A percentile compares a stretch with the other conserved stretches of the same genome.
Evolutionary conservation across 2,113 vertebrate species (phyloP).

Genomic region (Rhinogobius similis): DNA sequence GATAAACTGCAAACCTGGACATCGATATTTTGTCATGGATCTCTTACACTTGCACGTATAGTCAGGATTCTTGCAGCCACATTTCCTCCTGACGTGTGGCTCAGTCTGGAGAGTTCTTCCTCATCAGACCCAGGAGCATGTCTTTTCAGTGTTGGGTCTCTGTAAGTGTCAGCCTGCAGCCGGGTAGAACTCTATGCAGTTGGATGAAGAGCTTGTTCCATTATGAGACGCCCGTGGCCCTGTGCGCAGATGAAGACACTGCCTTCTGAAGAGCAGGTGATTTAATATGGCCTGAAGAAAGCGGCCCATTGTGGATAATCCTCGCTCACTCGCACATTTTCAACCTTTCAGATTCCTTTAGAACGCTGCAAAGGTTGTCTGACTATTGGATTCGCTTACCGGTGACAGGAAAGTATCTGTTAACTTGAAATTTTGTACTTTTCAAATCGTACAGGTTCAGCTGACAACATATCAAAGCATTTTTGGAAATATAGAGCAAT

Average conservation of each 20-base stretch:
- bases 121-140: conserved; percentile 13
- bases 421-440: not conserved
- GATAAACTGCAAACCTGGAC: no score
- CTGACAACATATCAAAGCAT: not conserved
- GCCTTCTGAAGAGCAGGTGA: conserved; percentile 52
- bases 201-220: conserved; percentile 40
- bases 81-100: not conserved
- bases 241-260: conserved; percentile 31
- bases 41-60: no score
- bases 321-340: conserved; percentile 18
- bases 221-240: conserved; percentile 56
- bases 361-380: not conserved
- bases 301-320: conserved; percentile 52
- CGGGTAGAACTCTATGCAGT: conserved; percentile 58
- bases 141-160: conserved; percentile 21
- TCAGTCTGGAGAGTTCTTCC: no score
- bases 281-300: conserved; percentile 65
- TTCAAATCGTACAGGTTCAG: not conserved
- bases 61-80: not conserved
- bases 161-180: conserved; percentile 60
- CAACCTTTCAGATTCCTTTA: conserved; percentile 35
- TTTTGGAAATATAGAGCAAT: conserved; percentile 15
- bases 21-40: no score
- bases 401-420: not conserved
- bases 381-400: conserved; percentile 1